Evolutionary conservation across 2,113 vertebrate genomes (phyloP).

Genomic region (Pseudois nayaur): DNA sequence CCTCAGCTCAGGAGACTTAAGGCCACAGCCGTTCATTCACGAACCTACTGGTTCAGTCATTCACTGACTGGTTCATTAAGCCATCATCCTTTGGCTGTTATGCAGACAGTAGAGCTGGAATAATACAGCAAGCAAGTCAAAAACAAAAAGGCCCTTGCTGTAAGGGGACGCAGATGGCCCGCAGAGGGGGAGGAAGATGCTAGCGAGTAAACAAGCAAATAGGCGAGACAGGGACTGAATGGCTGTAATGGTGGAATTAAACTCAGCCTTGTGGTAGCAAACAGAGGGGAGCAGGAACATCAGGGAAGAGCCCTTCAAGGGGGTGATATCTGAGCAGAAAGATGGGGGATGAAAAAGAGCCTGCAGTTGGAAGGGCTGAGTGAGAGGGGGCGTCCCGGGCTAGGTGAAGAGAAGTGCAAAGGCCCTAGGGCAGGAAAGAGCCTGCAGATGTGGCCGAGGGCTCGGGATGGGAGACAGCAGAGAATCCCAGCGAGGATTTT

Average conservation of each 20-base stretch:
- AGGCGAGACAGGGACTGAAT: neutral
- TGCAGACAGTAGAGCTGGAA: neutral
- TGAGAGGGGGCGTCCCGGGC: neutral
- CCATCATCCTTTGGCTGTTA: neutral
- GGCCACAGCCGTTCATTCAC: neutral
- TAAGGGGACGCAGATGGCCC: neutral
- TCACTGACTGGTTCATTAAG: neutral
- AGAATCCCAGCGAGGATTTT: neutral
- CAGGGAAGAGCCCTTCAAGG: neutral
- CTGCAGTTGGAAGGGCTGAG: neutral
- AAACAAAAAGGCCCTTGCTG: neutral
- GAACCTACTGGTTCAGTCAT: neutral
- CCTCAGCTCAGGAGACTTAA: neutral
- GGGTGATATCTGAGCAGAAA: neutral
- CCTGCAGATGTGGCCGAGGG: neutral
- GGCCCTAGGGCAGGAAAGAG: neutral
- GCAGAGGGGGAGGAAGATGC: fast-evolving
- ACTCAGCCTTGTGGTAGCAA: neutral
- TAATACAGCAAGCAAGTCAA: neutral
- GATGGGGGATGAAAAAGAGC: neutral
- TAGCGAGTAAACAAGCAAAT: neutral
- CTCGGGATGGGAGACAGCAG: fast-evolving
- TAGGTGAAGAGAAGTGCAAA: neutral
- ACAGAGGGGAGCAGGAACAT: neutral
- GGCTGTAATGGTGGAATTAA: neutral